A percentile compares a stretch with the other conserved stretches of the same genome.
Evolutionary conservation across 2,888 invertebrate species (phyloP).

Genomic region (Tetragnatha montana): DNA sequence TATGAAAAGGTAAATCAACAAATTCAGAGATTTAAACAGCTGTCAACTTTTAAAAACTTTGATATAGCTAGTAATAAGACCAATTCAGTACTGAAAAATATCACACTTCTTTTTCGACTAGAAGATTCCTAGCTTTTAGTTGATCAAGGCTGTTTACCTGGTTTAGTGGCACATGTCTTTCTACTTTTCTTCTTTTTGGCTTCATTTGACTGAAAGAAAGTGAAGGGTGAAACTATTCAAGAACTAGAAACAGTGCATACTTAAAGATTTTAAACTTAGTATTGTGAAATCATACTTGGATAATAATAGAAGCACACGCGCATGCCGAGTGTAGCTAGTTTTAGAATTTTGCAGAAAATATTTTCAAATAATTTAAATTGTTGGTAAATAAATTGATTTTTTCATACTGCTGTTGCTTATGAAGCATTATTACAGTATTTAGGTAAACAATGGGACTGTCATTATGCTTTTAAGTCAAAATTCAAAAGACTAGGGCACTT

Average conservation of each 20-base stretch:
- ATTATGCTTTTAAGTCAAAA: too few relatives aligned
- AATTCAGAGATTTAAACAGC: neutral
- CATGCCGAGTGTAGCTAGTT: too few relatives aligned
- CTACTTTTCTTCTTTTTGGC: conserved; percentile 53
- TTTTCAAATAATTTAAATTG: too few relatives aligned
- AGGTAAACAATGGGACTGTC: too few relatives aligned
- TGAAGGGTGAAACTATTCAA: neutral
- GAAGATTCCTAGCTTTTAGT: conserved; percentile 25
- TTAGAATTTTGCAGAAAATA: too few relatives aligned
- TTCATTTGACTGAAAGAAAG: conserved; percentile 27
- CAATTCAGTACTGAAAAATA: conserved; percentile 39
- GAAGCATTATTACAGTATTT: too few relatives aligned
- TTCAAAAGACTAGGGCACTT: too few relatives aligned
- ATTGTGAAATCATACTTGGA: neutral
- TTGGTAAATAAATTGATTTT: too few relatives aligned
- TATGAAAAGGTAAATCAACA: conserved; percentile 19
- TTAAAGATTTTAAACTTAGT: neutral
- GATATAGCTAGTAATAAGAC: conserved; percentile 4
- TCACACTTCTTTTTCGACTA: conserved; percentile 51
- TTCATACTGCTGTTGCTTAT: too few relatives aligned
- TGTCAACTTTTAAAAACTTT: conserved; percentile 8
- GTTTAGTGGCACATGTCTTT: conserved; percentile 54
- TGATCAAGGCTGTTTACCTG: conserved; percentile 53
- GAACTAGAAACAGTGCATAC: neutral
- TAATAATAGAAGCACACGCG: too few relatives aligned